Percentiles rank a stretch among this genome's conserved stretches.
These are phyloP conservation scores for Corydoras sp. DNA, from an alignment of 2,113 vertebrate genomes.

Conservation along the genomic window DNA sequence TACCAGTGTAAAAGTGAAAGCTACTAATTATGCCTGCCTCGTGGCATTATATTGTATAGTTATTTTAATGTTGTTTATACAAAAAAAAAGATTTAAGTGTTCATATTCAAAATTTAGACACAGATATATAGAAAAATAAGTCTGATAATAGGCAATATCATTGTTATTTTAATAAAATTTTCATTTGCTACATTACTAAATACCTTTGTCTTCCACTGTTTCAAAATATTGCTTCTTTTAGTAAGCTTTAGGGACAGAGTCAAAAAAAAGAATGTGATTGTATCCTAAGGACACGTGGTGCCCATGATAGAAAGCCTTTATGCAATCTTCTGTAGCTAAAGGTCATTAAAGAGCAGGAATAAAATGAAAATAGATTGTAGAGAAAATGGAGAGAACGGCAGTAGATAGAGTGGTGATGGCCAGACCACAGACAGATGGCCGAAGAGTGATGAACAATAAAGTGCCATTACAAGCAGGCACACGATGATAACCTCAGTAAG, in stretches of 20 bases:
- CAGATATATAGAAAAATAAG: too few relatives aligned
- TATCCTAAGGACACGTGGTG: not conserved
- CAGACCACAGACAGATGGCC: constrained; percentile 23
- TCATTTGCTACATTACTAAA: not conserved
- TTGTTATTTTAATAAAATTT: too few relatives aligned
- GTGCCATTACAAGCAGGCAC: constrained; percentile 28
- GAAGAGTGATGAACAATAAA: constrained; percentile 27
- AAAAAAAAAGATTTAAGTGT: too few relatives aligned
- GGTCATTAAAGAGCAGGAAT: constrained; percentile 31
- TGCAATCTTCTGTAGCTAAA: constrained; percentile 11
- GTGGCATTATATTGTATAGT: too few relatives aligned
- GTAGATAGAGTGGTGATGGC: constrained; percentile 24
- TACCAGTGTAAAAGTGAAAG: too few relatives aligned
- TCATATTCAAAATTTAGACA: too few relatives aligned
- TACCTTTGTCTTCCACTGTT: not conserved
- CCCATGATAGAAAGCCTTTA: constrained; percentile 1
- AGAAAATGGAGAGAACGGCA: not conserved
- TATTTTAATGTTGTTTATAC: too few relatives aligned
- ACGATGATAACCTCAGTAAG: constrained; percentile 21
- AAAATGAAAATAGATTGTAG: constrained; percentile 26
- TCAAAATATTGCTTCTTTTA: not conserved
- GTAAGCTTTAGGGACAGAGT: not conserved
- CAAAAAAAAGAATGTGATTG: not conserved
- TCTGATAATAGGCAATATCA: too few relatives aligned
- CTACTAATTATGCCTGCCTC: too few relatives aligned